Conservation (phyloP, 2,797 vertebrate genomes). For the Staurois parvus region DNA sequence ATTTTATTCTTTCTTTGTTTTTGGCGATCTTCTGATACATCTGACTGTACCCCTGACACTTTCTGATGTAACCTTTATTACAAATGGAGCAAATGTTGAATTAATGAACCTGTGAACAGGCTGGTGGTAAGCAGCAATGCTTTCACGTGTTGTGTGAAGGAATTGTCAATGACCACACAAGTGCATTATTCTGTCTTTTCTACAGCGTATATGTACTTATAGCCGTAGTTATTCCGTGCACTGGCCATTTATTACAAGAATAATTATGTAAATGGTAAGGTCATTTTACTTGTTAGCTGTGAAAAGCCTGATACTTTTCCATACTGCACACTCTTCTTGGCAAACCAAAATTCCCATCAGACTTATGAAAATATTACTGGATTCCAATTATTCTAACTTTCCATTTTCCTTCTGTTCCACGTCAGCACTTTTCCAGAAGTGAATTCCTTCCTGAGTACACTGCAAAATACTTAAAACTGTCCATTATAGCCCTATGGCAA, state of each 20-base stretch:
- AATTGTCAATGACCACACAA: too few relatives aligned
- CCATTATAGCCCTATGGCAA: background rate
- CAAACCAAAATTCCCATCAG: conserved; percentile 25
- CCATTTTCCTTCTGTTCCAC: conserved; percentile 27
- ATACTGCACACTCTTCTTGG: conserved; percentile 13
- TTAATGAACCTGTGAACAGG: too few relatives aligned
- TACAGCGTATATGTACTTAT: background rate
- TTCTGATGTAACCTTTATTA: too few relatives aligned
- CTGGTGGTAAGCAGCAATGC: too few relatives aligned
- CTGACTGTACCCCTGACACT: too few relatives aligned
- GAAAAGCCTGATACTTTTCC: background rate
- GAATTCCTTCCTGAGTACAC: conserved; percentile 17
- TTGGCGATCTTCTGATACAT: too few relatives aligned
- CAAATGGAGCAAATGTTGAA: too few relatives aligned
- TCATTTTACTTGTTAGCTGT: background rate
- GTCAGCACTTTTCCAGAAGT: conserved; percentile 36
- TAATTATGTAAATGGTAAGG: background rate
- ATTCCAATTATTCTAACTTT: conserved; percentile 28
- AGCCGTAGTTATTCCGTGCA: too few relatives aligned
- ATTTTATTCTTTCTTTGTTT: too few relatives aligned
- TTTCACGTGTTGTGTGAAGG: too few relatives aligned
- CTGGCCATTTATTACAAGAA: background rate
- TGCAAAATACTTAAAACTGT: conserved; percentile 34
- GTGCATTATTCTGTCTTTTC: background rate
- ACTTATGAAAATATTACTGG: conserved; percentile 34